Evolutionary conservation across 2,888 invertebrate genomes (phyloP).

Genomic region (Rhorus exstirpatorius): DNA sequence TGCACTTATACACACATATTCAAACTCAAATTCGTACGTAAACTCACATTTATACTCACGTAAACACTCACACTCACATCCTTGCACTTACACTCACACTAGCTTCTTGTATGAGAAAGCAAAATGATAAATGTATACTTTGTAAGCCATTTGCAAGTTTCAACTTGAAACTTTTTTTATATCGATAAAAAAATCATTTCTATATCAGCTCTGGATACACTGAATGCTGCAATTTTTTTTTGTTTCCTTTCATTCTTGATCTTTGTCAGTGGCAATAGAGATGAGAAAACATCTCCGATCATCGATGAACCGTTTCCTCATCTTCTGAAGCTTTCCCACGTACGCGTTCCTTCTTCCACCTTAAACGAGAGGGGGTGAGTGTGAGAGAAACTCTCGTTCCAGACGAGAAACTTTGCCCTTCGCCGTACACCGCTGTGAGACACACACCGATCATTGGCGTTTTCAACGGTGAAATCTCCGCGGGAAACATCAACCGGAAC

Average conservation of each 20-base stretch:
- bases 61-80: too few species aligned
- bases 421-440: slow-evolving; percentile 36
- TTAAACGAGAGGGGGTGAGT: slow-evolving; percentile 1
- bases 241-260: slow-evolving; percentile 15
- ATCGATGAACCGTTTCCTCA: slow-evolving; percentile 52
- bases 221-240: slow-evolving; percentile 3
- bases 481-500: slow-evolving; percentile 5
- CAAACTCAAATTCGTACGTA: too few species aligned
- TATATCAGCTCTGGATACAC: neutral
- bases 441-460: slow-evolving; percentile 40
- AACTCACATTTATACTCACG: too few species aligned
- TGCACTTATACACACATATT: too few species aligned
- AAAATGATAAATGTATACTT: too few species aligned
- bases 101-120: too few species aligned
- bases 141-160: too few species aligned
- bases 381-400: slow-evolving; percentile 42
- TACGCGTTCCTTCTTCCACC: slow-evolving; percentile 54
- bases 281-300: slow-evolving; percentile 40
- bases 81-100: too few species aligned
- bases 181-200: too few species aligned
- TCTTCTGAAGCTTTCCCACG: slow-evolving; percentile 62
- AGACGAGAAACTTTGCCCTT: slow-evolving; percentile 59
- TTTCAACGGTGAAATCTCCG: slow-evolving; percentile 52
- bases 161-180: too few species aligned
- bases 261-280: neutral